Evolutionary conservation across 2,797 vertebrate genomes (phyloP).

Genomic region (Gymnothorax reevesii): DNA sequence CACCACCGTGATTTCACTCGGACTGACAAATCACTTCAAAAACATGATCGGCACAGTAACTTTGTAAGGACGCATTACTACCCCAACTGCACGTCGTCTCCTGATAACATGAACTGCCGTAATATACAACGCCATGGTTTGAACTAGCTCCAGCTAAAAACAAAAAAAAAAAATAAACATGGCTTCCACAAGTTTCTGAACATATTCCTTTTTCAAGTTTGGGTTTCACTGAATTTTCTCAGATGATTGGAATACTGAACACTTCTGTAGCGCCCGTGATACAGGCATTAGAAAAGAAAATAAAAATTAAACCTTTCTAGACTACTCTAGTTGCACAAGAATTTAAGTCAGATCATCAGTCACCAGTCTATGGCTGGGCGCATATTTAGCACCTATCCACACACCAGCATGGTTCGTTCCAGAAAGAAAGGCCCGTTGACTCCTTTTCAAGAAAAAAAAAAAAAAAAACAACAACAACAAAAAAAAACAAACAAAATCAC

Average conservation of each 20-base stretch:
- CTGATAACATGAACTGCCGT: background rate
- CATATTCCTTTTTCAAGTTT: constrained; percentile 6
- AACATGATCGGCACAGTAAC: constrained; percentile 8
- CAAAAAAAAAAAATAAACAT: background rate
- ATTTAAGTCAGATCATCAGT: constrained; percentile 28
- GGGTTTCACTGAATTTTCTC: constrained; percentile 8
- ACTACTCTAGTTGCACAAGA: constrained; percentile 27
- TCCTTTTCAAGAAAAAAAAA: constrained; percentile 52
- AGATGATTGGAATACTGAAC: constrained; percentile 22
- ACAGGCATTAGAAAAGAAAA: constrained; percentile 24
- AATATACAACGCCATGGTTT: background rate
- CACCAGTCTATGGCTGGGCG: constrained; percentile 25
- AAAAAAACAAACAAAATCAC: constrained; percentile 56
- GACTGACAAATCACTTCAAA: constrained; percentile 18
- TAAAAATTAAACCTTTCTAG: constrained; percentile 15
- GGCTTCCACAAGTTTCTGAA: background rate
- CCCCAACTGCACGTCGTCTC: background rate
- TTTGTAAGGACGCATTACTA: background rate
- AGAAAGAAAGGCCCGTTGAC: constrained; percentile 46
- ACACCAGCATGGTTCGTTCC: constrained; percentile 24
- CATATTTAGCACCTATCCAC: constrained; percentile 18
- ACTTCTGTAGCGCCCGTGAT: constrained; percentile 16
- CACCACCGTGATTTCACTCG: constrained; percentile 14
- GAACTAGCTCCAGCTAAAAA: background rate
- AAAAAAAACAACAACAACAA: constrained; percentile 35